Evolutionary conservation across 2,113 vertebrate species (phyloP).

Genomic region (Labrus mixtus): DNA sequence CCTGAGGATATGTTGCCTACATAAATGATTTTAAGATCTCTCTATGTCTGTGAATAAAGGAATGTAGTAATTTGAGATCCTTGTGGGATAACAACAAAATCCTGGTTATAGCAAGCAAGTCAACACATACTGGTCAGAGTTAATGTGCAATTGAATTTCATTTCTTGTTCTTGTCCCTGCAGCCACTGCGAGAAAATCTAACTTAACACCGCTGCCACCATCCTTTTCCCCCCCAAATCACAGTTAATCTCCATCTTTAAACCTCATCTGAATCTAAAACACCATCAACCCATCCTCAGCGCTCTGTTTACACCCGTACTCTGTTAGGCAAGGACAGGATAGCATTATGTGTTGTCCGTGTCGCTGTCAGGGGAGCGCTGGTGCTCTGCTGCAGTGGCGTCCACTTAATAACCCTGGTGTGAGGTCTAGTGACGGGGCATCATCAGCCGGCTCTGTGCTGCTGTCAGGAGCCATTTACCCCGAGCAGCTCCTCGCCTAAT

Average conservation of each 20-base stretch:
- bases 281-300: conserved; percentile 1
- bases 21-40: too few species aligned
- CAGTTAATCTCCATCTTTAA: conserved; percentile 33
- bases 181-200: conserved; percentile 2
- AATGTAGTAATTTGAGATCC: conserved; percentile 9
- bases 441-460: conserved; percentile 72
- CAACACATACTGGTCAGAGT: not conserved
- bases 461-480: conserved; percentile 82
- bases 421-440: conserved; percentile 77
- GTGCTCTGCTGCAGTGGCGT: conserved; percentile 58
- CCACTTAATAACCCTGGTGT: conserved; percentile 81
- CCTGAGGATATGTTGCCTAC: conserved; percentile 22
- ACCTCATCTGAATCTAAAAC: conserved; percentile 52
- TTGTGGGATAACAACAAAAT: conserved; percentile 8
- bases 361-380: conserved; percentile 63
- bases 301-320: conserved; percentile 9
- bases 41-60: conserved; percentile 1
- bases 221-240: conserved; percentile 24
- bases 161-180: conserved; percentile 4
- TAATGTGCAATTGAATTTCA: conserved; percentile 1
- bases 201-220: not conserved
- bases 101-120: not conserved
- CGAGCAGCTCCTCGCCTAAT: conserved; percentile 77
- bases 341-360: conserved; percentile 63
- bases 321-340: conserved; percentile 22